Conservation (phyloP, 2,888 invertebrate species). For the Pachycephus smyrnensis region DNA sequence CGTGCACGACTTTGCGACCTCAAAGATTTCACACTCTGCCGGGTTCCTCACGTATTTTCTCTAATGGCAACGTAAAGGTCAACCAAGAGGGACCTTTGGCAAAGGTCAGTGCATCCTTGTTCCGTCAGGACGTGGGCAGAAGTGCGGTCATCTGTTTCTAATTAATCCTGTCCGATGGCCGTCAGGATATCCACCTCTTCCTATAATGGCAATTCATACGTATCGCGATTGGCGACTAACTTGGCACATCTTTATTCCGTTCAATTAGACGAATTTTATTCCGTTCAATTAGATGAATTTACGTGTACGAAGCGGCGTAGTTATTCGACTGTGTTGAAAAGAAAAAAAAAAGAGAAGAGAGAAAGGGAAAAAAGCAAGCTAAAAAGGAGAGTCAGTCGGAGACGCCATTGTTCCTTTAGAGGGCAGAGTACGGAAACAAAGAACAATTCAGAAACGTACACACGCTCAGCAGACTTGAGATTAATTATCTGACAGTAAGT, state of each 20-base stretch:
- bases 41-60: constrained; percentile 14
- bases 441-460: neutral
- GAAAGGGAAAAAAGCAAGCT: neutral
- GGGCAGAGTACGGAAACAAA: neutral
- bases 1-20: constrained; percentile 36
- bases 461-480: neutral
- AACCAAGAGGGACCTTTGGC: neutral
- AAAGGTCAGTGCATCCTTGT: neutral
- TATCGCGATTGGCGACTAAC: neutral
- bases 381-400: neutral
- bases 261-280: neutral
- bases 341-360: neutral
- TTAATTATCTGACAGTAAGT: neutral
- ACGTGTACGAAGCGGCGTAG: neutral
- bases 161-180: neutral
- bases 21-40: constrained; percentile 33
- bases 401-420: neutral
- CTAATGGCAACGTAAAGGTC: neutral
- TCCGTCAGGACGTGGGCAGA: neutral
- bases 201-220: neutral
- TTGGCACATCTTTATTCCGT: neutral
- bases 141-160: neutral
- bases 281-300: neutral
- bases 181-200: neutral
- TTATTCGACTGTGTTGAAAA: neutral